A percentile compares a stretch with the other conserved stretches of the same genome.
phyloP scores from a whole-genome alignment of 2,888 invertebrate genomes.

The Xanthorhoe designata region DNA sequence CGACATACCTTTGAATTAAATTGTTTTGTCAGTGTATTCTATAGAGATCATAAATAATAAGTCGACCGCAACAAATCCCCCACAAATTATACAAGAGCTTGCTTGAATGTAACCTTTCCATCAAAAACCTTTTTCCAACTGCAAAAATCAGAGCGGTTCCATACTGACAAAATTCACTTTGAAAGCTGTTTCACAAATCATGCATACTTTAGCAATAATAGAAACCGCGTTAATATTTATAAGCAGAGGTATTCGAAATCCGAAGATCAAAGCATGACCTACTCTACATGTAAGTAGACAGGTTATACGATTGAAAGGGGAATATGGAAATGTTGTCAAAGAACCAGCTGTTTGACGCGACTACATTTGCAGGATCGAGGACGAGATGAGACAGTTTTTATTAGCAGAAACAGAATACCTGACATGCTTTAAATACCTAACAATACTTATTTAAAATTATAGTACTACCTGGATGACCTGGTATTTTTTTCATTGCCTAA shows the following conservation, averaged over 20 bases:
- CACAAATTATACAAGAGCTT: not conserved
- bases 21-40: too few species aligned
- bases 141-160: not conserved
- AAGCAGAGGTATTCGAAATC: conserved; percentile 31
- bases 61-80: not conserved
- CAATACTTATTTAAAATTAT: too few species aligned
- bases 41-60: too few species aligned
- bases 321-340: conserved; percentile 43
- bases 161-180: conserved; percentile 5
- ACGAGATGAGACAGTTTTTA: conserved; percentile 20
- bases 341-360: conserved; percentile 33
- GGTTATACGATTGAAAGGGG: conserved; percentile 35
- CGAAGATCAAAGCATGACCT: conserved; percentile 41
- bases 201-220: conserved; percentile 35
- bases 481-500: too few species aligned
- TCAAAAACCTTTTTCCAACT: conserved; percentile 1
- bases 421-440: not conserved
- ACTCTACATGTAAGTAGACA: conserved; percentile 17
- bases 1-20: too few species aligned
- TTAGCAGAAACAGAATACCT: conserved; percentile 5
- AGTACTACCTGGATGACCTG: too few species aligned
- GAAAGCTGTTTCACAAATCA: conserved; percentile 23
- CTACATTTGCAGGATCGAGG: conserved; percentile 25
- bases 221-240: conserved; percentile 41
- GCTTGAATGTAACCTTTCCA: not conserved